phyloP scores from a whole-genome alignment of 2,888 invertebrate genomes.

The Amiota minor region DNA sequence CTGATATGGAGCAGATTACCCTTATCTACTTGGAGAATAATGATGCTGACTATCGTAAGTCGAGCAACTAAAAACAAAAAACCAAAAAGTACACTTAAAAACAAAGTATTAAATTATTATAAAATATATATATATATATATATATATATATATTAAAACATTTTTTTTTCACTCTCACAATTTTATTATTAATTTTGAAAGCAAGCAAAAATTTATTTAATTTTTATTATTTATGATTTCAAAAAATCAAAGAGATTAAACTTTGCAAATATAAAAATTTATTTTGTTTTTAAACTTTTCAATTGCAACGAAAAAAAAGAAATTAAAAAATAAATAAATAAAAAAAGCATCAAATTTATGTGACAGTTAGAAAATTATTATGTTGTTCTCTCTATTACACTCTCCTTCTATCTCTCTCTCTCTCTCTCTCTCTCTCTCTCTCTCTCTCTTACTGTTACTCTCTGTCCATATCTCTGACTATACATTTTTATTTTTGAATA shows the following conservation, averaged over 20 bases:
- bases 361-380: neutral
- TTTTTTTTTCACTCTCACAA: slow-evolving; percentile 30
- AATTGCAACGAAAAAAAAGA: no score
- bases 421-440: neutral
- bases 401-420: neutral
- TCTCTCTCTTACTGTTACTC: no score
- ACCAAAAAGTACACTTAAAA: slow-evolving; percentile 46
- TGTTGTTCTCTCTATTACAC: no score
- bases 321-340: no score
- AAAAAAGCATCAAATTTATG: neutral
- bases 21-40: slow-evolving; percentile 93
- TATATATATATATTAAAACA: slow-evolving; percentile 10
- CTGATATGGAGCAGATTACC: slow-evolving; percentile 94
- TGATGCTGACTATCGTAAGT: slow-evolving; percentile 75
- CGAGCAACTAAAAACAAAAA: slow-evolving; percentile 69
- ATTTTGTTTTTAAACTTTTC: slow-evolving; percentile 32
- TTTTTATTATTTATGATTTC: neutral
- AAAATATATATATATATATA: slow-evolving; percentile 10
- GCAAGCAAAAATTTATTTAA: slow-evolving; percentile 18
- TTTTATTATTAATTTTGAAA: slow-evolving; percentile 37
- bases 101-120: slow-evolving; percentile 51
- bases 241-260: slow-evolving; percentile 44
- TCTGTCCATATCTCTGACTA: no score
- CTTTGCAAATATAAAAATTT: slow-evolving; percentile 28
- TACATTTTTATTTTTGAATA: no score